Evolutionary conservation across 2,888 invertebrate genomes (phyloP).

Genomic region (Aphelenchoides bicaudatus): DNA sequence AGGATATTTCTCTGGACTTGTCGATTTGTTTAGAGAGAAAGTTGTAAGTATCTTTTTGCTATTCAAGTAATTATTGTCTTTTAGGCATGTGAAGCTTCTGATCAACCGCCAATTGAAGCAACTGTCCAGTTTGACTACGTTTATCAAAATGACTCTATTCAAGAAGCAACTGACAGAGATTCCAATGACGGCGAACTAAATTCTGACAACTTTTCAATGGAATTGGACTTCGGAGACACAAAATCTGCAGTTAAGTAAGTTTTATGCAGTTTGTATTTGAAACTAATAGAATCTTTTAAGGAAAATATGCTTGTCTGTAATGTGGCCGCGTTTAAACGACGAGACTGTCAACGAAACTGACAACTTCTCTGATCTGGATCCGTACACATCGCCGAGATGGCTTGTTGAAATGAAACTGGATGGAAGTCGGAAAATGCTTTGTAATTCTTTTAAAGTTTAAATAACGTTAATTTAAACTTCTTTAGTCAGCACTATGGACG

Average conservation of each 20-base stretch:
- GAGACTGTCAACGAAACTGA: constrained; percentile 70
- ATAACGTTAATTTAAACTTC: background rate
- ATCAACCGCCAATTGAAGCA: background rate
- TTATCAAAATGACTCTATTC: constrained; percentile 17
- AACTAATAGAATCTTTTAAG: constrained; percentile 28
- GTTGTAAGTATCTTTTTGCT: no score
- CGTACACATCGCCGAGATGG: constrained; percentile 76
- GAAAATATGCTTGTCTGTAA: constrained; percentile 29
- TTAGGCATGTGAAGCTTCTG: constrained; percentile 18
- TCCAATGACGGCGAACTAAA: constrained; percentile 1
- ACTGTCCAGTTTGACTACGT: constrained; percentile 26
- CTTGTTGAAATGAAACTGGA: constrained; percentile 63
- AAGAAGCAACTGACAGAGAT: background rate
- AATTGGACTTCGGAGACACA: constrained; percentile 2
- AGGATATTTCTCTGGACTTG: constrained; percentile 73
- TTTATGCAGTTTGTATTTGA: constrained; percentile 15
- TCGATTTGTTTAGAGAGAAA: constrained; percentile 83
- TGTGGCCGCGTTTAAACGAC: constrained; percentile 38
- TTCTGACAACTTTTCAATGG: constrained; percentile 9
- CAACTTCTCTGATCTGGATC: constrained; percentile 81
- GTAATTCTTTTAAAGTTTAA: constrained; percentile 54
- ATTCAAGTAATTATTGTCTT: constrained; percentile 16
- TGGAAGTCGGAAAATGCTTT: constrained; percentile 66
- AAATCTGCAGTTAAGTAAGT: constrained; percentile 13
- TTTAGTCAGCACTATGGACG: constrained; percentile 20